Evolutionary conservation across 2,113 vertebrate species (phyloP), one percentile per base, ranked within the genome.

Genomic region (Chionis minor): DNA sequence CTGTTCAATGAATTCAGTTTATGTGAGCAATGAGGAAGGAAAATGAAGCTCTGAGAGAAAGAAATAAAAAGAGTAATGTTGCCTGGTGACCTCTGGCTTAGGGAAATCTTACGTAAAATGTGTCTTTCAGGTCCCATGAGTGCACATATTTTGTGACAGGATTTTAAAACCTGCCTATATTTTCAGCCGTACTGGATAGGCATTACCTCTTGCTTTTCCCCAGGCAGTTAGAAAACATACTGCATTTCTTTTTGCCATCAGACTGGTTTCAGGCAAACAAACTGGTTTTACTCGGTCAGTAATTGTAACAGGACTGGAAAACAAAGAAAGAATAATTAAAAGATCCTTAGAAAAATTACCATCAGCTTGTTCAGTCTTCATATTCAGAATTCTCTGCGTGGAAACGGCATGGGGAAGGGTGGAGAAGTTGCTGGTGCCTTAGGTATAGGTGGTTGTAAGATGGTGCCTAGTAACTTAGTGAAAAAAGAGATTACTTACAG

Each of bases 201-300:
- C 11, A 97, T 98, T 92, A 99, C 99, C 98, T 98, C 98, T 86
- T 65, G 98, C 98, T 13, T 99, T 99, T 27, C 99, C 99, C 99
- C 99, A 99, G 75, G 99, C 99, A 3, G 99, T 99, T 63, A 99
- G 98, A 35, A 99, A 99, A 79, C 99, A 99, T 54, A 96, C 97
- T 4, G 98, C 97, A 21, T 95, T 96, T 94, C 98, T 98, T 28
- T 98, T 97, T 8, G 99, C 98, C 47, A 98, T 95, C 26, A 97
- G 98, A 66, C 98, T 96, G 42, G 95, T 93, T 16, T 98, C 61
- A 28, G 99, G 99, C 92, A 99, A 98, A 90, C 99, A 99, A 27
- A 78, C 98, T 9, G 98, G 98, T 82, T 98, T 96, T 16, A 99
- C 99, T 84, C 94, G 98, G 45, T 99, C 90, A n/a, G 98, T 99